Percentiles rank a stretch among this genome's conserved stretches.
Conservation (phyloP, 2,113 vertebrate species). For the Cyrtonyx montezumae region DNA sequence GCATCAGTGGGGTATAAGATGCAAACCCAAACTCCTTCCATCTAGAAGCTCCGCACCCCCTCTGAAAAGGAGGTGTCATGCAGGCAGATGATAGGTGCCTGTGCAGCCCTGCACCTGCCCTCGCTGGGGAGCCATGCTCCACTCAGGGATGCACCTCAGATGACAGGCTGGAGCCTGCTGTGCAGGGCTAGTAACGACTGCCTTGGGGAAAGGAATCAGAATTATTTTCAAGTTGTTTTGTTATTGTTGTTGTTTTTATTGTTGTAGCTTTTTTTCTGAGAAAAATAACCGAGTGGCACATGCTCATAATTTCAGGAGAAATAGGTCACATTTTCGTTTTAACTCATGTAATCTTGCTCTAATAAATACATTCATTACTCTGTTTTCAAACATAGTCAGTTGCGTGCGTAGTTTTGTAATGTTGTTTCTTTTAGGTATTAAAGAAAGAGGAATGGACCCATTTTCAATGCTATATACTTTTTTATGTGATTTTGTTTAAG, state of each 20-base stretch:
- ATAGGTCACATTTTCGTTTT: neutral
- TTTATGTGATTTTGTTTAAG: neutral
- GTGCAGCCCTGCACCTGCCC: neutral
- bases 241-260: neutral
- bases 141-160: rapidly evolving
- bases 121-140: neutral
- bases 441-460: neutral
- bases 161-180: neutral
- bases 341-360: neutral
- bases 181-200: rapidly evolving
- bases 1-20: neutral
- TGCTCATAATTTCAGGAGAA: neutral
- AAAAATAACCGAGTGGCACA: neutral
- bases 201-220: neutral
- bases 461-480: neutral
- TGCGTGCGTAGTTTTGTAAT: neutral
- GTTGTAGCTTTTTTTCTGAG: neutral
- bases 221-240: neutral
- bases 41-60: neutral
- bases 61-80: rapidly evolving
- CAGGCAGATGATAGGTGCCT: rapidly evolving
- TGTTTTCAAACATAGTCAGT: neutral
- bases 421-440: neutral
- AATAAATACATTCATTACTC: neutral
- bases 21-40: neutral